phyloP scores from a whole-genome alignment of 2,113 vertebrate species.

The Anhinga rufa region DNA sequence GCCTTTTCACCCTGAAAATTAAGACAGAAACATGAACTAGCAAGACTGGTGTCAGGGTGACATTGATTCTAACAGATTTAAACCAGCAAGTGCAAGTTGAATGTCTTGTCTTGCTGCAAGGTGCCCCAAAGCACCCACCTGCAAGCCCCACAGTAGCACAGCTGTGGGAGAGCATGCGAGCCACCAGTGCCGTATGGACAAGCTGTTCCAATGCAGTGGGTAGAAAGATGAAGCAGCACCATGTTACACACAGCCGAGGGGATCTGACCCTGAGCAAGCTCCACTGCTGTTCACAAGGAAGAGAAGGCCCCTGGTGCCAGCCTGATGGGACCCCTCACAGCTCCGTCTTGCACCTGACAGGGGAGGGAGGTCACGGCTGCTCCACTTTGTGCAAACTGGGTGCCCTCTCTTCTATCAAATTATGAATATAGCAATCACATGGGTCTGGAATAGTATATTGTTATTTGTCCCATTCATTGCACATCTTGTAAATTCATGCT shows the following conservation, averaged over 20 bases:
- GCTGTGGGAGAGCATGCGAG: rapidly evolving
- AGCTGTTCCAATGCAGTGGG: rapidly evolving
- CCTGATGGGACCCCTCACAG: background rate
- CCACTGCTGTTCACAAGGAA: background rate
- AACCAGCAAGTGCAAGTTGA: background rate
- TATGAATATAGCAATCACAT: too few species aligned
- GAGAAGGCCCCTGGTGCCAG: background rate
- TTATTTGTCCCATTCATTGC: background rate
- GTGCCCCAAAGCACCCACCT: background rate
- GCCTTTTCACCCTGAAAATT: background rate
- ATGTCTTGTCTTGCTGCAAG: rapidly evolving
- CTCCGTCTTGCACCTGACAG: background rate
- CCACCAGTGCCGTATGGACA: rapidly evolving
- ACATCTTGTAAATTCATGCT: background rate
- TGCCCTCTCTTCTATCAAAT: background rate
- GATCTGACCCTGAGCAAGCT: background rate
- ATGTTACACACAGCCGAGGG: background rate
- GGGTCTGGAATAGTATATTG: background rate
- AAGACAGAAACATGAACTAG: background rate
- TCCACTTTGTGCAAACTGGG: background rate
- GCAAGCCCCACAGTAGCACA: rapidly evolving
- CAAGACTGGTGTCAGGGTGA: background rate
- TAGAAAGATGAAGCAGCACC: rapidly evolving
- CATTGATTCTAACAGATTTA: background rate
- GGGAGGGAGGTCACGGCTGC: background rate